Conservation (phyloP, 2,113 vertebrate genomes). For the Daboia siamensis region DNA sequence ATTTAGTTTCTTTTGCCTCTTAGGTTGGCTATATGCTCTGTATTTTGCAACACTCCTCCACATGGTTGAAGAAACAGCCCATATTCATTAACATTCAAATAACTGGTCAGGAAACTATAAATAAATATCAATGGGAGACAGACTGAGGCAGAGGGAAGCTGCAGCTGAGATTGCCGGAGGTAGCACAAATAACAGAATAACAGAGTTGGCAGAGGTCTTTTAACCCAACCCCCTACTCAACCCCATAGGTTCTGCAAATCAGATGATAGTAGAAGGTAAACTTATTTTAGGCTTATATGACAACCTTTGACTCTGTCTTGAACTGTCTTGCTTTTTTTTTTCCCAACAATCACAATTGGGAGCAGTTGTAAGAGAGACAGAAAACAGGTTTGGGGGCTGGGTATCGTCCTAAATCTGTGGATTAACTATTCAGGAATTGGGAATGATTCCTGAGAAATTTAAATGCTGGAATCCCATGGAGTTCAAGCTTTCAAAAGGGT, state of each 20-base stretch:
- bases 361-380: not conserved
- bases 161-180: not conserved
- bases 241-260: not conserved
- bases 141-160: not conserved
- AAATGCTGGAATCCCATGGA: not conserved
- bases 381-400: not conserved
- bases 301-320: not conserved
- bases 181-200: not conserved
- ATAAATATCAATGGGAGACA: conserved; percentile 30
- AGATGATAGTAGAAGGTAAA: not conserved
- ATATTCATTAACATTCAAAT: conserved; percentile 52
- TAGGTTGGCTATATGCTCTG: not conserved
- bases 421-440: not conserved
- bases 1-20: conserved; percentile 2
- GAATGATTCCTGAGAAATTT: not conserved
- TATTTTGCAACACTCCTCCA: conserved; percentile 23
- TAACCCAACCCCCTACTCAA: not conserved
- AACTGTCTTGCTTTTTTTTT: no score
- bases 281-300: not conserved
- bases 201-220: not conserved
- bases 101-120: conserved; percentile 49
- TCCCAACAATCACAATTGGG: not conserved
- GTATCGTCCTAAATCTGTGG: not conserved
- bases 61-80: conserved; percentile 49
- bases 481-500: not conserved